These are phyloP conservation scores for Liparis tanakae DNA, from an alignment of 2,797 vertebrate genomes.

Conservation along the genomic window DNA sequence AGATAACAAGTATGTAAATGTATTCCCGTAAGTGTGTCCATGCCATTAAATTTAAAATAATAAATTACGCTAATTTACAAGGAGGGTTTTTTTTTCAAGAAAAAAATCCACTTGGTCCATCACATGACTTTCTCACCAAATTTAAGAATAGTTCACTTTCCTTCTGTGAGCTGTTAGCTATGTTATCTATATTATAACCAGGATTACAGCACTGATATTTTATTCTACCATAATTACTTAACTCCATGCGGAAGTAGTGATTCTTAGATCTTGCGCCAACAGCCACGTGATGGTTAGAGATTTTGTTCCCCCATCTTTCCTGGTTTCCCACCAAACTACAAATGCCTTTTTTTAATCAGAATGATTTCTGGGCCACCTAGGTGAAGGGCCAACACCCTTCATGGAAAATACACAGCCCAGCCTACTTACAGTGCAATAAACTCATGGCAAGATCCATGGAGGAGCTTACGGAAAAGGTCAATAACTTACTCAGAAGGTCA, in stretches of 20 bases:
- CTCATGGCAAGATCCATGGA: background rate
- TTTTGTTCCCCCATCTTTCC: background rate
- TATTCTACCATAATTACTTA: constrained; percentile 36
- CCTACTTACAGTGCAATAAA: background rate
- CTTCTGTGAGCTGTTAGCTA: constrained; percentile 31
- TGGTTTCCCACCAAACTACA: background rate
- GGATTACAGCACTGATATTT: background rate
- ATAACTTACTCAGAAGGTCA: background rate
- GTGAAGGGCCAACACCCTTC: background rate
- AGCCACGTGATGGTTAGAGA: constrained; percentile 21
- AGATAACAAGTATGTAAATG: constrained; percentile 6
- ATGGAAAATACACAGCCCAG: background rate
- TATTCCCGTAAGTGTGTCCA: constrained; percentile 4
- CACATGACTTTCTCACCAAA: constrained; percentile 3
- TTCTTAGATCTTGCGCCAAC: constrained; percentile 40
- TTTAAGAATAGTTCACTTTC: constrained; percentile 10
- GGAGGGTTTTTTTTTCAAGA: constrained; percentile 10
- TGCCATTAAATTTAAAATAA: constrained; percentile 11
- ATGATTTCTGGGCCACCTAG: background rate
- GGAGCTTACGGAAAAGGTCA: background rate
- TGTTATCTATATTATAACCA: constrained; percentile 25
- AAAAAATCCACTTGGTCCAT: constrained; percentile 28
- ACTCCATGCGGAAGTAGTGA: constrained; percentile 20
- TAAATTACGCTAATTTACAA: constrained; percentile 31
- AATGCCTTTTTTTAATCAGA: background rate